These are phyloP conservation scores for Magallana angulata DNA, from an alignment of 1,140 invertebrate species.

Conservation along the genomic window DNA sequence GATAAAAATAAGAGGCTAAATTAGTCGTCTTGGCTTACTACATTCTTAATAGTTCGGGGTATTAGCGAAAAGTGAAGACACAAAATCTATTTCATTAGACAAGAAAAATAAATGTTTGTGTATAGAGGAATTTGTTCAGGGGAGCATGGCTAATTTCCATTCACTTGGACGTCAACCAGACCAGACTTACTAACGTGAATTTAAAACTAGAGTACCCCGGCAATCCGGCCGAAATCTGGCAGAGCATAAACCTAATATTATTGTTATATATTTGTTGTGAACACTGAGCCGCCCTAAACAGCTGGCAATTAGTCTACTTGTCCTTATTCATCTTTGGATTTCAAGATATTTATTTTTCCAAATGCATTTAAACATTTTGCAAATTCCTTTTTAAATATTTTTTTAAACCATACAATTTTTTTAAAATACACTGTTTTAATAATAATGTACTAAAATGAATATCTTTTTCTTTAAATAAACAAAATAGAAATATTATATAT, in stretches of 20 bases:
- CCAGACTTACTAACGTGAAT: slow-evolving; percentile 38
- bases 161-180: slow-evolving; percentile 2
- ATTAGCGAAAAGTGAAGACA: slow-evolving; percentile 5
- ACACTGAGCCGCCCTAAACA: background rate
- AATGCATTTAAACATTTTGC: background rate
- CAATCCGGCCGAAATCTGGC: slow-evolving; percentile 9
- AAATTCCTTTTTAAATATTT: background rate
- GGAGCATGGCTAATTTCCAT: slow-evolving; percentile 11
- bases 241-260: background rate
- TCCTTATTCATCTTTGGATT: background rate
- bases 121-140: slow-evolving; percentile 31
- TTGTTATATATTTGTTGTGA: slow-evolving; percentile 21
- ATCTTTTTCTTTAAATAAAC: background rate
- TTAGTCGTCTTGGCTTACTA: background rate
- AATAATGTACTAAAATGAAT: background rate
- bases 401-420: background rate
- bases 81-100: slow-evolving; percentile 37
- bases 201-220: slow-evolving; percentile 26
- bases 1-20: slow-evolving; percentile 22
- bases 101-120: slow-evolving; percentile 41
- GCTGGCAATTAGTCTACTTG: slow-evolving; percentile 6
- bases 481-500: background rate
- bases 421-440: background rate
- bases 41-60: background rate
- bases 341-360: background rate